Conservation (phyloP, 2,888 invertebrate species). For the Cerastoderma edule region DNA sequence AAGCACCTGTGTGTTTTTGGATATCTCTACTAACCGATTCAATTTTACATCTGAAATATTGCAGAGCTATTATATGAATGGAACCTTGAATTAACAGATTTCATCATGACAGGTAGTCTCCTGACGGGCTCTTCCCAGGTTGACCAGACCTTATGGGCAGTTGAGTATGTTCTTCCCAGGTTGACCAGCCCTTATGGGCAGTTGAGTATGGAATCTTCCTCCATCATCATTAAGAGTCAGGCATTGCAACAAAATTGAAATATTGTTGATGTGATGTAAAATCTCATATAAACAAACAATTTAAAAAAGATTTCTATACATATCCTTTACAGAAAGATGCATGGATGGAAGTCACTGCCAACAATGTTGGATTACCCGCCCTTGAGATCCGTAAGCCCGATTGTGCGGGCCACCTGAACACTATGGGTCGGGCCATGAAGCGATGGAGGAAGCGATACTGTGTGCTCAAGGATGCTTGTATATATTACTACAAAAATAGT, state of each 20-base stretch:
- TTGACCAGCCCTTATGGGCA: too few relatives aligned
- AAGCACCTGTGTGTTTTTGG: too few relatives aligned
- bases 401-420: constrained; percentile 96
- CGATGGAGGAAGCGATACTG: constrained; percentile 97
- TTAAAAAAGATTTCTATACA: neutral
- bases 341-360: constrained; percentile 91
- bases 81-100: too few relatives aligned
- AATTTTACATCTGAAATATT: too few relatives aligned
- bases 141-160: neutral
- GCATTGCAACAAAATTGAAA: too few relatives aligned
- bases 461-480: constrained; percentile 96
- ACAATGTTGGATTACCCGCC: constrained; percentile 91
- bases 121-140: neutral
- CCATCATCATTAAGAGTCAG: too few relatives aligned
- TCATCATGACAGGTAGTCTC: constrained; percentile 21
- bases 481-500: constrained; percentile 96
- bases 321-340: constrained; percentile 84
- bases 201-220: too few relatives aligned
- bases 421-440: constrained; percentile 89
- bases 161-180: neutral
- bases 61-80: too few relatives aligned
- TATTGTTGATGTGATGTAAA: too few relatives aligned
- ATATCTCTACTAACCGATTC: too few relatives aligned
- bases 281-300: too few relatives aligned
- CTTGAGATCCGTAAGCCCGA: constrained; percentile 92